Base-by-base conservation (phyloP, 2,113 vertebrate genomes). In the Fulmarus glacialis region DNA sequence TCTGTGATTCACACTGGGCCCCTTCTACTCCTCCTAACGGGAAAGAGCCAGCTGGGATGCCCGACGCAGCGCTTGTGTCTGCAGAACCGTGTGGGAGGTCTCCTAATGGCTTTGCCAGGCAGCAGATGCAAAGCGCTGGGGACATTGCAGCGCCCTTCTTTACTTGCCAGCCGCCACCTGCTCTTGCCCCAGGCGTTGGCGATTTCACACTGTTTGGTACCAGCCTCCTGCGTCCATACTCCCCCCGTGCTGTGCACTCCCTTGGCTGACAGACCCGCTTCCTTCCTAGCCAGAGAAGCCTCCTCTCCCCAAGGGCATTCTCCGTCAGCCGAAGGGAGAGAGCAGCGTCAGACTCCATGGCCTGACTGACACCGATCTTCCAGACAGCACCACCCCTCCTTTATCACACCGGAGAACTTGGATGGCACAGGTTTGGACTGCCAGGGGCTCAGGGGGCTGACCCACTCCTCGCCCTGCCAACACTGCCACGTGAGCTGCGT, bases 141-240 rank as follows among this genome's bases (percentile, higher is more conserved):
- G 89, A 86, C 77, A 75, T 10, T 8, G 53, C 87, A 73, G 77
- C 4, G 3, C 45, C 53, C 81, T 59, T 55, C 86, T 74, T 68
- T 63, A 85, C 45, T 66, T 87, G 73, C 87, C 97, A 97, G 96
- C 87, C 16, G 4, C 89, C 95, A 96, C 93, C 96, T 96, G 95
- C 93, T 91, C 81, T 14, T 56, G 84, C 95, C 91, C 84, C 91
- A 82, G 89, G 89, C 52, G 5, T 4, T 43, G 38, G 67, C 6
- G 3, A 70, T 87, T 75, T 82, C 78, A 71, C 22, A 2, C 56
- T 20, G 48, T 9, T 38, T 53, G 74, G 29, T 91, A 78, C 70
- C 95, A 96, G 91, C 34, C 50, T 56, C 70, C 78, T 87, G 82
- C 82, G 88, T 48, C 66, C 81, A 42, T 0, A 0, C 26, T 90